phyloP scores from a whole-genome alignment of 2,797 vertebrate genomes.

The Neosilurus mollespiculum region DNA sequence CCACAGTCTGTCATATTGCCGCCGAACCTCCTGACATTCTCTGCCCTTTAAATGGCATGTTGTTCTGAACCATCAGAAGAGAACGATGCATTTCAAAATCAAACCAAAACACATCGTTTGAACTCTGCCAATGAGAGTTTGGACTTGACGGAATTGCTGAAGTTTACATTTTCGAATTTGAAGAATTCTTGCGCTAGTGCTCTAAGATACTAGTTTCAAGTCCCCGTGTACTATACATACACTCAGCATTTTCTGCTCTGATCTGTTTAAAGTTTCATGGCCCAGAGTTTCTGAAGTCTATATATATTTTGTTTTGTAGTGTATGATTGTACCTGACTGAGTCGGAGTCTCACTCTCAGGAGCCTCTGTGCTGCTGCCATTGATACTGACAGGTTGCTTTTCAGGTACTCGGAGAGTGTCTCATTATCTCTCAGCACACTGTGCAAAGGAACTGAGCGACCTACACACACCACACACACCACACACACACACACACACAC shows the following conservation, averaged over 20 bases:
- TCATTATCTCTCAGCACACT: constrained; percentile 68
- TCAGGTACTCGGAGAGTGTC: constrained; percentile 69
- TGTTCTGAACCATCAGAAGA: constrained; percentile 21
- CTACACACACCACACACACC: constrained; percentile 50
- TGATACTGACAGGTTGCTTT: constrained; percentile 59
- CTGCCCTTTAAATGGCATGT: constrained; percentile 35
- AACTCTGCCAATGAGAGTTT: not conserved
- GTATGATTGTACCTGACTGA: constrained; percentile 64
- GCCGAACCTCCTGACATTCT: constrained; percentile 20
- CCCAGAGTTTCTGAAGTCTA: not conserved
- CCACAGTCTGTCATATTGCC: constrained; percentile 13
- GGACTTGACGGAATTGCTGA: not conserved
- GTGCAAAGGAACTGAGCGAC: constrained; percentile 62
- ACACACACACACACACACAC: constrained; percentile 14
- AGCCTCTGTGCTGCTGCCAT: constrained; percentile 62
- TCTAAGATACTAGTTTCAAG: not conserved
- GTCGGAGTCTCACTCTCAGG: constrained; percentile 59
- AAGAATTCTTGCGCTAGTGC: not conserved
- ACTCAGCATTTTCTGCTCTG: not conserved
- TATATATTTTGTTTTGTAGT: not conserved
- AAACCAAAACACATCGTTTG: not conserved
- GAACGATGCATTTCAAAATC: not conserved
- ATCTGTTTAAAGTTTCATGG: not conserved
- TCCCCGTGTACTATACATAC: not conserved
- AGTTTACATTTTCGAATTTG: not conserved